phyloP scores from a whole-genome alignment of 1,140 invertebrate species.

The Drosophila repletoides region DNA sequence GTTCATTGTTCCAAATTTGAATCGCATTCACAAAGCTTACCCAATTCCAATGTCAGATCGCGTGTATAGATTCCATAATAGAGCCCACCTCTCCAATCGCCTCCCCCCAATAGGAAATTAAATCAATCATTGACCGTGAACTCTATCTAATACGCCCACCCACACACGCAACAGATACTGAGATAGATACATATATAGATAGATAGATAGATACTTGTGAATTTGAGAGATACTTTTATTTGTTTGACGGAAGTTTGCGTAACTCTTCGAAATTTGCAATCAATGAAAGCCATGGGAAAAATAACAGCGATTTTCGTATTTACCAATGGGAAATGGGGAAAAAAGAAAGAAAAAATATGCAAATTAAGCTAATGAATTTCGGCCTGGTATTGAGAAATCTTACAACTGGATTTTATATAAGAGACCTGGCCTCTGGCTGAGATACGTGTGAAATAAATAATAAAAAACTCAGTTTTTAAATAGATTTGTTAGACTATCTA shows the following conservation, averaged over 20 bases:
- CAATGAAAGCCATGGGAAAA: background rate
- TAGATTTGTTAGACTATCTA: conserved; percentile 18
- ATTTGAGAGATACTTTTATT: no score
- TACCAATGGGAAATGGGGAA: conserved; percentile 3
- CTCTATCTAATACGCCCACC: no score
- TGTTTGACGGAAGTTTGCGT: conserved; percentile 6
- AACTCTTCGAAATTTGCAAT: conserved; percentile 9
- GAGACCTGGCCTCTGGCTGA: background rate
- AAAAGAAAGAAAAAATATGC: conserved; percentile 14
- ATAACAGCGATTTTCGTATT: background rate
- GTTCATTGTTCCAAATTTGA: conserved; percentile 46
- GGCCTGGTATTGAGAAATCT: conserved; percentile 3
- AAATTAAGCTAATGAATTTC: conserved; percentile 34
- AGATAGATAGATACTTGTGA: no score
- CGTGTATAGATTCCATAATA: conserved; percentile 56
- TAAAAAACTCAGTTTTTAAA: conserved; percentile 2
- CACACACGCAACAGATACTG: no score
- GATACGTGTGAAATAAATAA: conserved; percentile 13
- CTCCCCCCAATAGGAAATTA: no score
- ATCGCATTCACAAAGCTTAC: conserved; percentile 47
- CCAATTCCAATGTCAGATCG: conserved; percentile 64
- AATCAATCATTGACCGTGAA: conserved; percentile 72
- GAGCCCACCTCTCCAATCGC: conserved; percentile 3
- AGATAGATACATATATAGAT: no score
- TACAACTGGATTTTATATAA: background rate